Percentiles rank a stretch among this genome's conserved stretches.
Evolutionary conservation across 2,113 vertebrate genomes (phyloP).

Genomic region (Glaucidium brasilianum): DNA sequence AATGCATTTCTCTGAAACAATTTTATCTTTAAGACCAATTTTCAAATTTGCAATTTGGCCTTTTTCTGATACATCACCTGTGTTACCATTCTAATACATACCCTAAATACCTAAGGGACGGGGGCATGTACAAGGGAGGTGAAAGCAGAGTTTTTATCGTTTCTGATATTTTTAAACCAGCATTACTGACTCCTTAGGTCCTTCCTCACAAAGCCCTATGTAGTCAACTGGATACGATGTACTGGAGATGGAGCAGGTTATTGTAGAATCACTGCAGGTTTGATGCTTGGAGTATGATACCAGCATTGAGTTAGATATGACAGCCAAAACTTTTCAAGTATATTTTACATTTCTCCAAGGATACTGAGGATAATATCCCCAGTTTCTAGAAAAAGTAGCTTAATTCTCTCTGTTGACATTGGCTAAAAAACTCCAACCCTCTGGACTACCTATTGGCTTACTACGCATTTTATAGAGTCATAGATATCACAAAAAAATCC

Average conservation of each 20-base stretch:
- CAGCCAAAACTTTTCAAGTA: not conserved
- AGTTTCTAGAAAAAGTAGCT: not conserved
- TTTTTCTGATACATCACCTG: rapidly evolving
- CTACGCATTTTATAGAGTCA: not conserved
- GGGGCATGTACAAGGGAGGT: rapidly evolving
- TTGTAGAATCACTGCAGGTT: not conserved
- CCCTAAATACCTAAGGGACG: too few species aligned
- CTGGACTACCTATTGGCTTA: not conserved
- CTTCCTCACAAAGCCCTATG: too few species aligned
- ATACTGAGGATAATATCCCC: not conserved
- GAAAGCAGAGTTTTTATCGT: not conserved
- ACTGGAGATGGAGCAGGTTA: not conserved
- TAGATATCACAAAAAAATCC: not conserved
- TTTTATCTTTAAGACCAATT: slow-evolving; percentile 55
- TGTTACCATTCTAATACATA: rapidly evolving
- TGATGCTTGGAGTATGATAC: too few species aligned
- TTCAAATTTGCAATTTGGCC: slow-evolving; percentile 19
- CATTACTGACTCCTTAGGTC: not conserved
- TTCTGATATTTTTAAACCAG: not conserved
- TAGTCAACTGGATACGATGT: rapidly evolving
- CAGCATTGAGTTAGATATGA: rapidly evolving
- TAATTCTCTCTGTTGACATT: not conserved
- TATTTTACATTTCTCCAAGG: not conserved
- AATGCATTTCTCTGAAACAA: not conserved
- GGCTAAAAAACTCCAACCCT: not conserved